These are phyloP conservation scores for Mystacides longicornis DNA, from an alignment of 2,888 invertebrate genomes.

Conservation along the genomic window DNA sequence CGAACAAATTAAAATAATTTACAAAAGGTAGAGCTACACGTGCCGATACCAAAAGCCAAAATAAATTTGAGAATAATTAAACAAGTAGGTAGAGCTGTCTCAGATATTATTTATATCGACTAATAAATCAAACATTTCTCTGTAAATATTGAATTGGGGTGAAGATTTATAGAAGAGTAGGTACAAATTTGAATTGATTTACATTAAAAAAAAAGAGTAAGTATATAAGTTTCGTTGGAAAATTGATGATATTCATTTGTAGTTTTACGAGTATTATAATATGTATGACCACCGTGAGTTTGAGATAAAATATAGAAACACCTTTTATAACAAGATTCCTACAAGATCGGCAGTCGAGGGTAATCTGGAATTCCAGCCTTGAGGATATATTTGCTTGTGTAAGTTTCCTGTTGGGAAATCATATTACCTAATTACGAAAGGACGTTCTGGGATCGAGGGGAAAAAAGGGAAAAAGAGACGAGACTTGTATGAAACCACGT, in stretches of 20 bases:
- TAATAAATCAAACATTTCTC: too few relatives aligned
- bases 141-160: too few relatives aligned
- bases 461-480: not conserved
- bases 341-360: not conserved
- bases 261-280: not conserved
- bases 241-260: not conserved
- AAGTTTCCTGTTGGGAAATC: slow-evolving; percentile 1
- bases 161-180: too few relatives aligned
- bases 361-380: not conserved
- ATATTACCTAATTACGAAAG: slow-evolving; percentile 1
- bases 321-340: not conserved
- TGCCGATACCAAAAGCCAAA: too few relatives aligned
- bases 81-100: too few relatives aligned
- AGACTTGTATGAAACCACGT: not conserved
- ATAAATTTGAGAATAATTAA: too few relatives aligned
- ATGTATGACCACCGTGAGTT: not conserved
- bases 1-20: too few relatives aligned
- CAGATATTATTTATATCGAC: too few relatives aligned
- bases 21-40: too few relatives aligned
- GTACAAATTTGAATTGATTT: too few relatives aligned
- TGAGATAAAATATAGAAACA: not conserved
- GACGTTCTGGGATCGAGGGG: not conserved
- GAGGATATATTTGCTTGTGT: slow-evolving; percentile 1
- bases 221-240: too few relatives aligned
- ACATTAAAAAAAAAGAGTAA: too few relatives aligned